These are phyloP conservation scores for Strigamia maritima DNA, from an alignment of 2,888 invertebrate species.

Conservation along the genomic window DNA sequence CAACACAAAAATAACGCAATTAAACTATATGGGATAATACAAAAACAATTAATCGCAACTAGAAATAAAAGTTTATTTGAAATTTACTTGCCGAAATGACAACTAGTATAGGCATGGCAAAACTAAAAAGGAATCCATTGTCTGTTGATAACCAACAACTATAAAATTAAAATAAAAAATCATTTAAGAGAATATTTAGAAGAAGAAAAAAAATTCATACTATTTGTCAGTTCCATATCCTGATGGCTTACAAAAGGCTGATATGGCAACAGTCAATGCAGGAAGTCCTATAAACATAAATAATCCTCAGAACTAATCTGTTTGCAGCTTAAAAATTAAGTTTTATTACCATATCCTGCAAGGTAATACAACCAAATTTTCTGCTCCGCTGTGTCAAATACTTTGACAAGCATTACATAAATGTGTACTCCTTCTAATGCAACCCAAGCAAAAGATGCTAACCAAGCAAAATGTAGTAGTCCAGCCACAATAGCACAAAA, in stretches of 20 bases:
- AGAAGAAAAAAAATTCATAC: conserved; percentile 33
- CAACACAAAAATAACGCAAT: conserved; percentile 35
- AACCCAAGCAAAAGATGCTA: conserved; percentile 44
- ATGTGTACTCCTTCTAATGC: conserved; percentile 43
- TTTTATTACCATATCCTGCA: conserved; percentile 42
- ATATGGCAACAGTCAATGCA: conserved; percentile 31
- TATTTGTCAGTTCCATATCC: conserved; percentile 43
- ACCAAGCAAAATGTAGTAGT: conserved; percentile 43
- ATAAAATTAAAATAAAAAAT: neutral
- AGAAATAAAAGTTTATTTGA: neutral
- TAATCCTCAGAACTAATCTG: conserved; percentile 29
- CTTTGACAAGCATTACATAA: conserved; percentile 43
- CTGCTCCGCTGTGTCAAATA: conserved; percentile 42
- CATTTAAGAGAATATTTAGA: too few relatives aligned
- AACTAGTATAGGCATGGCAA: neutral
- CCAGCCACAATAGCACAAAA: conserved; percentile 43
- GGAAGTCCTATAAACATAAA: conserved; percentile 35
- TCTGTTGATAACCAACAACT: conserved; percentile 30
- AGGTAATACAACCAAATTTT: conserved; percentile 43
- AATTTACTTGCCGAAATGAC: conserved; percentile 17
- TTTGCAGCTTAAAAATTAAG: neutral
- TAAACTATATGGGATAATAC: conserved; percentile 38
- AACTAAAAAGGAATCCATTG: neutral
- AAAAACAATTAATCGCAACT: neutral
- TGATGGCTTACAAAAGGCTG: conserved; percentile 33